Conservation (phyloP, 53 echinoderm and acorn worm genomes). For the Echinarachnius parma region DNA sequence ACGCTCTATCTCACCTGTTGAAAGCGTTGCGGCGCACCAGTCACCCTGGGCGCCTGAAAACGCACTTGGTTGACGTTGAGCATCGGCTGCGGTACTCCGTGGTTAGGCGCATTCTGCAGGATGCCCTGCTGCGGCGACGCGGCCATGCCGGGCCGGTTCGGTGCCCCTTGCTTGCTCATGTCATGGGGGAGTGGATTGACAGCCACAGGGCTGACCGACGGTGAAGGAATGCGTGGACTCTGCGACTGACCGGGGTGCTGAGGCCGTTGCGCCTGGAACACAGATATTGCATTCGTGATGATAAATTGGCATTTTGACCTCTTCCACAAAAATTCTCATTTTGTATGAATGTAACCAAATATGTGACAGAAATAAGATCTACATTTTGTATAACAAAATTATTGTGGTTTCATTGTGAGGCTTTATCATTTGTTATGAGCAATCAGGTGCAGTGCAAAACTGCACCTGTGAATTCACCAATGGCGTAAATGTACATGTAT, state of each 20-base stretch:
- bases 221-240: constrained; percentile 75
- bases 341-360: too few relatives aligned
- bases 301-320: background rate
- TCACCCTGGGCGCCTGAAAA: background rate
- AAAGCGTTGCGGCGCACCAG: background rate
- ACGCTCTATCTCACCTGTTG: background rate
- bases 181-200: constrained; percentile 72
- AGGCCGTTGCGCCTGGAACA: constrained; percentile 61
- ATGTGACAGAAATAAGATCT: too few relatives aligned
- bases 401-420: too few relatives aligned
- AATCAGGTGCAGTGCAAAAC: too few relatives aligned
- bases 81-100: constrained; percentile 7
- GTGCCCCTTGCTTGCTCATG: constrained; percentile 90
- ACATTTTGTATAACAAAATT: too few relatives aligned
- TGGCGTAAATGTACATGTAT: too few relatives aligned
- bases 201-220: constrained; percentile 74
- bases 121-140: constrained; percentile 72
- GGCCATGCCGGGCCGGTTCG: constrained; percentile 70
- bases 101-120: constrained; percentile 43
- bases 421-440: too few relatives aligned
- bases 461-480: too few relatives aligned
- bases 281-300: background rate
- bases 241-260: constrained; percentile 64
- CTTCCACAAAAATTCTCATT: background rate
- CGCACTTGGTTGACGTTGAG: constrained; percentile 18